A percentile compares a stretch with the other conserved stretches of the same genome.
phyloP scores from a whole-genome alignment of 2,888 invertebrate genomes.

The Julus scanicus region DNA sequence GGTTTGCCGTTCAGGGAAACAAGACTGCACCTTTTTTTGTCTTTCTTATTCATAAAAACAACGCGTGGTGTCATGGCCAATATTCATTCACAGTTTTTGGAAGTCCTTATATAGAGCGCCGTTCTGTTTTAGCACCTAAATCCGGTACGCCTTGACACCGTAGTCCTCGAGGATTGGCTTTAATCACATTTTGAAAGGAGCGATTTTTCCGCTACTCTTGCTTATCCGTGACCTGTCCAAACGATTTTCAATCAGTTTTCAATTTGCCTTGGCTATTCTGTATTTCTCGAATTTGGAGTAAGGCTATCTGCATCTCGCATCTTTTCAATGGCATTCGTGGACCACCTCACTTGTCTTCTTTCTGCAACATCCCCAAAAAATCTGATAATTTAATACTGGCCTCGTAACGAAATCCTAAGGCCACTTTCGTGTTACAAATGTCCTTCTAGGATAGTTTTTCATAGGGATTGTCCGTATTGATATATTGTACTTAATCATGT shows the following conservation, averaged over 20 bases:
- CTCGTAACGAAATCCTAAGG: neutral
- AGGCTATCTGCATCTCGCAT: neutral
- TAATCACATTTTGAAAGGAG: neutral
- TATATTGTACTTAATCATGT: no score
- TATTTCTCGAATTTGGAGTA: neutral
- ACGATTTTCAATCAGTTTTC: neutral
- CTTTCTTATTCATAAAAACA: slow-evolving; percentile 21
- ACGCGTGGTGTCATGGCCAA: neutral
- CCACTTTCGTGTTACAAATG: neutral
- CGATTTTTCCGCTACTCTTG: neutral
- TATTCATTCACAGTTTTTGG: slow-evolving; percentile 20
- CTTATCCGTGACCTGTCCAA: slow-evolving; percentile 27
- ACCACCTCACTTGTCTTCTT: neutral
- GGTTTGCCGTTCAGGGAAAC: neutral
- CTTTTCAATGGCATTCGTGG: neutral
- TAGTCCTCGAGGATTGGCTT: neutral
- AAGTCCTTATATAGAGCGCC: neutral
- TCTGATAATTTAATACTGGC: neutral
- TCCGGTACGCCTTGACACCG: neutral
- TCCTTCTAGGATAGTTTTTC: neutral
- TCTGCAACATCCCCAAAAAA: neutral
- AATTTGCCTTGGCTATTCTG: neutral
- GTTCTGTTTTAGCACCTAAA: neutral
- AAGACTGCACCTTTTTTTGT: neutral
- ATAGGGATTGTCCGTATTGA: neutral